These are phyloP conservation scores for Teinopalpus imperialis DNA, from an alignment of 2,888 invertebrate species.

Conservation along the genomic window DNA sequence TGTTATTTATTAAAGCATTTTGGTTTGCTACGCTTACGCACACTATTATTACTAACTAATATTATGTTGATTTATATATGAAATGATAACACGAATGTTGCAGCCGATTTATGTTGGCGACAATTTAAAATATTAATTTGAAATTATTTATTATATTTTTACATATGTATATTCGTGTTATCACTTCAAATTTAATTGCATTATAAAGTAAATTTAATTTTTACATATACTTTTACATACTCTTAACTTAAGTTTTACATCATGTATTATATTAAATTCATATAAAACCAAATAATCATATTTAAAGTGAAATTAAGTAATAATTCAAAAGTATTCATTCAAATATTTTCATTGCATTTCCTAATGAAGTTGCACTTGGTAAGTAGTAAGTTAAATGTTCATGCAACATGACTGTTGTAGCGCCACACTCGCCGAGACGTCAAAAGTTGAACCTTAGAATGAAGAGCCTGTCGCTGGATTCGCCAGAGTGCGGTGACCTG, in stretches of 20 bases:
- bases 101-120: too few relatives aligned
- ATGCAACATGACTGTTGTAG: constrained; percentile 83
- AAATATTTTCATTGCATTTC: constrained; percentile 8
- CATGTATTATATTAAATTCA: constrained; percentile 1
- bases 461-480: constrained; percentile 98
- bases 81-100: constrained; percentile 9
- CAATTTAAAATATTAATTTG: too few relatives aligned
- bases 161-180: constrained; percentile 13
- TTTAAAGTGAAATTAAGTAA: too few relatives aligned
- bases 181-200: constrained; percentile 1
- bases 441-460: constrained; percentile 98
- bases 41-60: constrained; percentile 44
- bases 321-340: too few relatives aligned
- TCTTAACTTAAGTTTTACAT: neutral
- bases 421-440: constrained; percentile 97
- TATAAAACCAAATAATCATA: neutral
- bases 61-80: constrained; percentile 14
- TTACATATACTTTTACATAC: constrained; percentile 3
- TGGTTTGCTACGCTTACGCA: constrained; percentile 73
- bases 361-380: constrained; percentile 22
- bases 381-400: constrained; percentile 42
- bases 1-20: constrained; percentile 34
- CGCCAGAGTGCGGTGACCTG: constrained; percentile 94
- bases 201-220: constrained; percentile 13
- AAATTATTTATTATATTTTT: too few relatives aligned